These are phyloP conservation scores for Heterocephalus glaber DNA, from an alignment of 2,113 vertebrate genomes.

Conservation along the genomic window DNA sequence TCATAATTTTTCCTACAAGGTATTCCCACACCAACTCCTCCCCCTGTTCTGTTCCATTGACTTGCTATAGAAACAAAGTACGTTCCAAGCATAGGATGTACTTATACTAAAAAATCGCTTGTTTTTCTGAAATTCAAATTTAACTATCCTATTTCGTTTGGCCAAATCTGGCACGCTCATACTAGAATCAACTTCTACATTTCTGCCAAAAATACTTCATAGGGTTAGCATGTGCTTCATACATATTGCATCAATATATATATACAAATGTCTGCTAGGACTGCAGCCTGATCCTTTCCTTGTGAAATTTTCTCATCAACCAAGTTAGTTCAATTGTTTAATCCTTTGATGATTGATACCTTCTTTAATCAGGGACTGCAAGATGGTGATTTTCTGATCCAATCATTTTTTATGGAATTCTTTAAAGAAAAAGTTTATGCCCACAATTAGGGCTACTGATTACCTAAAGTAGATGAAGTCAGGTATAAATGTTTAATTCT, in stretches of 20 bases:
- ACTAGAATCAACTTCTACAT: constrained; percentile 17
- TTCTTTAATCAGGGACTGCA: constrained; percentile 15
- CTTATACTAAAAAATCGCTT: constrained; percentile 24
- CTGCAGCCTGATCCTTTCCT: neutral
- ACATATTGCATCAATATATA: neutral
- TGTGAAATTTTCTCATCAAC: constrained; percentile 4
- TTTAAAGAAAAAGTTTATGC: constrained; percentile 28
- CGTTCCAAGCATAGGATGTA: neutral
- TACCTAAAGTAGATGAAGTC: neutral
- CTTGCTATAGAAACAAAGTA: constrained; percentile 19
- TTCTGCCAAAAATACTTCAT: constrained; percentile 34
- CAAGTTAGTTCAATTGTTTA: constrained; percentile 11
- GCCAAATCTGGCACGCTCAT: neutral
- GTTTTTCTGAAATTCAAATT: constrained; percentile 50
- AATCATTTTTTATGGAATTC: constrained; percentile 43
- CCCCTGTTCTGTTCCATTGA: neutral
- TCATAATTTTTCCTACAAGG: neutral
- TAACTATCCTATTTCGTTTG: constrained; percentile 41
- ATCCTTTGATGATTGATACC: neutral
- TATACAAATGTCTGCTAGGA: neutral
- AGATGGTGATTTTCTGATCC: constrained; percentile 43
- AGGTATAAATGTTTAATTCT: neutral
- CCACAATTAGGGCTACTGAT: neutral
- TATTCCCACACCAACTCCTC: neutral
- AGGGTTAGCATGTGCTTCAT: neutral